Evolutionary conservation across 2,797 vertebrate genomes (phyloP).

Genomic region (Gallinago solitaria): DNA sequence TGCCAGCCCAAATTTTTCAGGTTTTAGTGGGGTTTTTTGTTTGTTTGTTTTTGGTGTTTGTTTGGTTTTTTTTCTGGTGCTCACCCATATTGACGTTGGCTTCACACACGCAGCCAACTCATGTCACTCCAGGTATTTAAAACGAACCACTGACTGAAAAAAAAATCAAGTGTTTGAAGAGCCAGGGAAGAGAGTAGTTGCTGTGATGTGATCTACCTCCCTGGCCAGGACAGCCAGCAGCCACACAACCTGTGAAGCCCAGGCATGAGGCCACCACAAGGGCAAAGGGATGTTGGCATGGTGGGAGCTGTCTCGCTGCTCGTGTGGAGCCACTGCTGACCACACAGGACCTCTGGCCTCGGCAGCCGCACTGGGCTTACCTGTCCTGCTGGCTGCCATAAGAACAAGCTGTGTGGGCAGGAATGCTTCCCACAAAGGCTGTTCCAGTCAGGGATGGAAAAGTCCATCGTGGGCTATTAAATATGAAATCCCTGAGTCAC

Average conservation of each 20-base stretch:
- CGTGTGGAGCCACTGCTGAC: fast-evolving
- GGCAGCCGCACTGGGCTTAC: fast-evolving
- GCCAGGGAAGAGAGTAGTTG: not conserved
- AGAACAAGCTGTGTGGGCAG: not conserved
- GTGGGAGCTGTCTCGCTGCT: not conserved
- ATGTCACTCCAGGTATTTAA: not conserved
- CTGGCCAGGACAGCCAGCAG: not conserved
- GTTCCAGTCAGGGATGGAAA: not conserved
- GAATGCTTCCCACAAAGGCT: not conserved
- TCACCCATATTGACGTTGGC: not conserved
- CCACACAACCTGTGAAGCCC: not conserved
- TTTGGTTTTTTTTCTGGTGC: too few relatives aligned
- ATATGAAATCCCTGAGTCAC: conserved; percentile 2
- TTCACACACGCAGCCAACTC: not conserved
- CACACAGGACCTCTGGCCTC: fast-evolving
- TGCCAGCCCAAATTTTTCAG: not conserved
- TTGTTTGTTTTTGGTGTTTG: too few relatives aligned
- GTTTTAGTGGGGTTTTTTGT: too few relatives aligned
- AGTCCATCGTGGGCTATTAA: not conserved
- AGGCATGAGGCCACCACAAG: not conserved
- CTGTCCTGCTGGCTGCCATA: fast-evolving
- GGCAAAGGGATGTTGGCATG: fast-evolving
- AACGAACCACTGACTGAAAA: not conserved
- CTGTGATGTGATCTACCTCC: fast-evolving
- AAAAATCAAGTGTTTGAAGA: not conserved